These are phyloP conservation scores for Heliothis peltigera DNA, from an alignment of 2,888 invertebrate species.

Conservation along the genomic window DNA sequence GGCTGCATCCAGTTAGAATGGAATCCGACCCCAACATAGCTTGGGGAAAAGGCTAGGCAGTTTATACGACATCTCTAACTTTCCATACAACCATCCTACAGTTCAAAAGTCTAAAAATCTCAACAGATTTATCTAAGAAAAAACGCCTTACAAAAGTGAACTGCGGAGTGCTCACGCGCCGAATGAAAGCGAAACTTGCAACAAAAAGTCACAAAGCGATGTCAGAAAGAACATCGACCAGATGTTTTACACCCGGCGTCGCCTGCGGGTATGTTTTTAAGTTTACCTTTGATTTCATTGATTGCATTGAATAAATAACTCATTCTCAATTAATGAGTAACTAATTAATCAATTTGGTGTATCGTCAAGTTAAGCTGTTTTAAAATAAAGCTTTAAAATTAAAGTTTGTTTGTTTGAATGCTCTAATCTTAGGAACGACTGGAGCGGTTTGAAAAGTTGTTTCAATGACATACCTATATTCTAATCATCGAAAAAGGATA, in stretches of 20 bases:
- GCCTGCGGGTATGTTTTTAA: constrained; percentile 18
- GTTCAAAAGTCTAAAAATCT: not conserved
- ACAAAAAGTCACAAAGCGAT: constrained; percentile 61
- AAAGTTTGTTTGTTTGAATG: too few species aligned
- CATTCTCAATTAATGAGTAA: not conserved
- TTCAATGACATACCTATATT: too few species aligned
- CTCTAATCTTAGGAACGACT: too few species aligned
- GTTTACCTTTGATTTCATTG: constrained; percentile 20
- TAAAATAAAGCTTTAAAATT: too few species aligned
- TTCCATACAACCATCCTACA: too few species aligned
- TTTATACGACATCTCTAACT: too few species aligned
- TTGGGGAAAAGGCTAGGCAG: too few species aligned
- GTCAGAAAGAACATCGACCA: constrained; percentile 52
- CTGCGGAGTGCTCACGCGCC: constrained; percentile 55
- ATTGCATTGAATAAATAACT: constrained; percentile 7
- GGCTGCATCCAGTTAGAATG: too few species aligned
- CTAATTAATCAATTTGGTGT: constrained; percentile 22
- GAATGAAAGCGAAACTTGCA: constrained; percentile 79
- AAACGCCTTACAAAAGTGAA: constrained; percentile 52
- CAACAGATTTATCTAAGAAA: constrained; percentile 20
- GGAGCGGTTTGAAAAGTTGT: too few species aligned
- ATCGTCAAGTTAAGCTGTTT: too few species aligned
- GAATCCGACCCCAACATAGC: too few species aligned
- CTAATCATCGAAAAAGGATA: too few species aligned
- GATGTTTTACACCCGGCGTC: constrained; percentile 59